Percentiles rank a stretch among this genome's conserved stretches.
phyloP scores from a whole-genome alignment of 2,113 vertebrate genomes.

The Edolisoma coerulescens region DNA sequence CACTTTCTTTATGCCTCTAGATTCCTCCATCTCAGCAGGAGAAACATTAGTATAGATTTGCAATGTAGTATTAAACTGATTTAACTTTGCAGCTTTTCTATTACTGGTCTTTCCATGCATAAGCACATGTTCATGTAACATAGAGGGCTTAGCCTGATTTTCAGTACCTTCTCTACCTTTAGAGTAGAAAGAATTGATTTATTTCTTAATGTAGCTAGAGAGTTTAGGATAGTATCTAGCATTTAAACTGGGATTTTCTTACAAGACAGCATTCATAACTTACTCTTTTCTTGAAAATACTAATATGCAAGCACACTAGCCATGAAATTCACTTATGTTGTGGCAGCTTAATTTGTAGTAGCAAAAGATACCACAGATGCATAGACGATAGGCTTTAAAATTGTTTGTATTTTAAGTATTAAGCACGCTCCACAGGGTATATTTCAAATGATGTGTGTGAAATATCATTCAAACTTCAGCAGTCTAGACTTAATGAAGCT shows the following conservation, averaged over 20 bases:
- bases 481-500: not conserved
- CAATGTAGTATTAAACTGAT: slow-evolving; percentile 11
- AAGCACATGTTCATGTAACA: not conserved
- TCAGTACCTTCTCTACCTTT: not conserved
- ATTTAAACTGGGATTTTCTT: not conserved
- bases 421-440: not conserved
- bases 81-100: not conserved
- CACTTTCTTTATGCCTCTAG: slow-evolving; percentile 6
- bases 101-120: not conserved
- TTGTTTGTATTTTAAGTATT: not conserved
- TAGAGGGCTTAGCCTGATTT: not conserved
- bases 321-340: not conserved
- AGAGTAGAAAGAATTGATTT: not conserved
- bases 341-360: not conserved
- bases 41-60: slow-evolving; percentile 41
- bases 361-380: not conserved
- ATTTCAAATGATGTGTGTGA: not conserved
- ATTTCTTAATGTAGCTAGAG: not conserved
- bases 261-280: not conserved
- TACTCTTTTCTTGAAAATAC: not conserved
- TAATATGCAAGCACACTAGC: not conserved
- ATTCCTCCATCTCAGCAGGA: slow-evolving; percentile 5
- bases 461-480: not conserved
- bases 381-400: not conserved
- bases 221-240: not conserved